Evolutionary conservation across 1,140 invertebrate species (phyloP), one percentile per base, ranked within the genome.

Genomic region (Sogatella furcifera): DNA sequence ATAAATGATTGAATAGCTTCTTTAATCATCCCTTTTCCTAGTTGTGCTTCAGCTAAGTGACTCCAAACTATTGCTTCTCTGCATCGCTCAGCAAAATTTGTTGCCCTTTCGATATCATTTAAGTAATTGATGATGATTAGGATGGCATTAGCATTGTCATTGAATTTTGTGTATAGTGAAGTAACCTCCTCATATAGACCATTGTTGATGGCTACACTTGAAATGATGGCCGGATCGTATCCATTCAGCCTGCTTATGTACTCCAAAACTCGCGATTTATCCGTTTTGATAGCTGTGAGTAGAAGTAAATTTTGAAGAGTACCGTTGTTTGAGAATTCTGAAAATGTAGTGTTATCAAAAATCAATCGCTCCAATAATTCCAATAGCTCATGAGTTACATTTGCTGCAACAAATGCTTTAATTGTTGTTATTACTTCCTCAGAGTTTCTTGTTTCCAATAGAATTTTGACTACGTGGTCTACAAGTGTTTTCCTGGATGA

Each of bases 371-470:
- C 97, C 0, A 99, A 78, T 22, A 99, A 74, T 73, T 99, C 97
- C 64, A 99, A 98, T n/a, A 99, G 76, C 74, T 99, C 97, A 70
- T 99, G 98, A 1, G 97, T 96, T 65, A 99, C 77, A 77, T 99
- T 95, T 34, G 97, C 96, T 0, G 95, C 95, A 95, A 99, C 99
- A 75, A 99, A 99, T 0, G 97, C 97, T 73, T 98, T 99, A 0
- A 99, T 97, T 1, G 97, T 97, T 0, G 97, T 93, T 0, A 94
- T 97, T 66, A 99, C 98, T 69, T 99, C 97, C 73, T 99, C 97
- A 0, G 97, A 95, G 74, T 99, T 95, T 76, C 94, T 92, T 1
- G 92, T 95, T 72, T 96, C 92, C 0, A 89, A 93, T 0, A 95
- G 91, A 92, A 4, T 91, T 95, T 76, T 95, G 92, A 96, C 92